phyloP scores from a whole-genome alignment of 2,797 vertebrate genomes.

The Anguilla marmorata region DNA sequence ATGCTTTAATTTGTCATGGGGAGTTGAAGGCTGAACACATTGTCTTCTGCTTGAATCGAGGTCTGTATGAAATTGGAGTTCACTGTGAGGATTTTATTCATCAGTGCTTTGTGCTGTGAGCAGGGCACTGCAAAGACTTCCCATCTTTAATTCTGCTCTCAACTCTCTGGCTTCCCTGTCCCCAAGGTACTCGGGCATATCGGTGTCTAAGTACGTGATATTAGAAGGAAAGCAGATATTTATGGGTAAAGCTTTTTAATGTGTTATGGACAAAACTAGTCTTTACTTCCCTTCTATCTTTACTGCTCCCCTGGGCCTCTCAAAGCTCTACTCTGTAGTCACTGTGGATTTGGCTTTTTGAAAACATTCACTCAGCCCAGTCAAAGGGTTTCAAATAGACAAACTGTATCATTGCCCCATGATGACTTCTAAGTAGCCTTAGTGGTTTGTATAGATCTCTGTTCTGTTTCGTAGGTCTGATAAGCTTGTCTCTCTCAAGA shows the following conservation, averaged over 20 bases:
- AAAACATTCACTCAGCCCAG: slow-evolving; percentile 62
- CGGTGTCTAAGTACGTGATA: slow-evolving; percentile 53
- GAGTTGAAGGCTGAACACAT: slow-evolving; percentile 1
- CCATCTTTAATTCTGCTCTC: slow-evolving; percentile 12
- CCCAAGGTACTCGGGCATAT: slow-evolving; percentile 45
- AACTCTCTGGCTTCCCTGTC: slow-evolving; percentile 42
- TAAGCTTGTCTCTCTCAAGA: neutral
- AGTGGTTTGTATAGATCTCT: slow-evolving; percentile 7
- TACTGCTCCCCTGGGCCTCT: slow-evolving; percentile 60
- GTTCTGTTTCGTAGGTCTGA: neutral
- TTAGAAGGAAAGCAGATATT: slow-evolving; percentile 53
- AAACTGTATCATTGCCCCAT: neutral
- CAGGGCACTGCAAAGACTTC: neutral
- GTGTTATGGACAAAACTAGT: slow-evolving; percentile 44
- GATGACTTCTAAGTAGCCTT: neutral
- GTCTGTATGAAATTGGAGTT: neutral
- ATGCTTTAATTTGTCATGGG: neutral
- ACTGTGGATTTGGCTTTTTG: slow-evolving; percentile 49
- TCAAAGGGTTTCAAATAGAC: slow-evolving; percentile 43
- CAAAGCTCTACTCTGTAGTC: slow-evolving; percentile 51
- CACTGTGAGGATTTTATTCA: neutral
- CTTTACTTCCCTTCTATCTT: slow-evolving; percentile 35
- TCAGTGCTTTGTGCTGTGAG: slow-evolving; percentile 7
- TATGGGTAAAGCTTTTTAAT: slow-evolving; percentile 49
- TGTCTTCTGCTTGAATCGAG: neutral